phyloP scores from a whole-genome alignment of 2,888 invertebrate species.

The Mimachlamys varia region DNA sequence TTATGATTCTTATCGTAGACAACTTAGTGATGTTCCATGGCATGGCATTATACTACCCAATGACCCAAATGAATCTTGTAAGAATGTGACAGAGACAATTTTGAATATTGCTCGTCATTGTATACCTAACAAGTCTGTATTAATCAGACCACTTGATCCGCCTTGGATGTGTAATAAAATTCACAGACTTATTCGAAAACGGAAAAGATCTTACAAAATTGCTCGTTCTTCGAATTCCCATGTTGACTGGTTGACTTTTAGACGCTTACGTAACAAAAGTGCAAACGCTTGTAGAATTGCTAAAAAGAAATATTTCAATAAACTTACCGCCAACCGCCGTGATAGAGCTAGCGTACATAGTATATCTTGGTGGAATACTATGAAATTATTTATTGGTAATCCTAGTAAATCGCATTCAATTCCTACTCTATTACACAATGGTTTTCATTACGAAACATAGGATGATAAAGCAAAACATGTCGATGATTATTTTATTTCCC shows the following conservation, averaged over 20 bases:
- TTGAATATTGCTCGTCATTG: too few species aligned
- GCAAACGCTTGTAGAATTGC: not conserved
- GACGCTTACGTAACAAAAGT: not conserved
- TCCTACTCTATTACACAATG: not conserved
- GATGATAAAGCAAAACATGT: not conserved
- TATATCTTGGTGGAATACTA: too few species aligned
- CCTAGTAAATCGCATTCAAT: not conserved
- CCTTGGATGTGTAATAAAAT: too few species aligned
- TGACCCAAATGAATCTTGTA: too few species aligned
- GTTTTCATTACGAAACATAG: not conserved
- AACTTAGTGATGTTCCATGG: too few species aligned
- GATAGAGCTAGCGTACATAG: not conserved
- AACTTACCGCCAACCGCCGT: not conserved
- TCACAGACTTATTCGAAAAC: not conserved
- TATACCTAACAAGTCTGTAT: too few species aligned
- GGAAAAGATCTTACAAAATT: not conserved
- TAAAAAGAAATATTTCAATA: not conserved
- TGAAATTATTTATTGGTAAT: not conserved
- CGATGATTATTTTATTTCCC: not conserved
- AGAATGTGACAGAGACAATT: too few species aligned
- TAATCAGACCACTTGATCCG: too few species aligned
- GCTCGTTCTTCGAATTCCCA: not conserved
- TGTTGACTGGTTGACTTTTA: not conserved
- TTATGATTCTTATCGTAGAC: too few species aligned
- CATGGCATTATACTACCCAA: too few species aligned